Percentiles rank a stretch among this genome's conserved stretches.
Evolutionary conservation across 2,113 vertebrate genomes (phyloP).

Genomic region (Semnopithecus entellus): DNA sequence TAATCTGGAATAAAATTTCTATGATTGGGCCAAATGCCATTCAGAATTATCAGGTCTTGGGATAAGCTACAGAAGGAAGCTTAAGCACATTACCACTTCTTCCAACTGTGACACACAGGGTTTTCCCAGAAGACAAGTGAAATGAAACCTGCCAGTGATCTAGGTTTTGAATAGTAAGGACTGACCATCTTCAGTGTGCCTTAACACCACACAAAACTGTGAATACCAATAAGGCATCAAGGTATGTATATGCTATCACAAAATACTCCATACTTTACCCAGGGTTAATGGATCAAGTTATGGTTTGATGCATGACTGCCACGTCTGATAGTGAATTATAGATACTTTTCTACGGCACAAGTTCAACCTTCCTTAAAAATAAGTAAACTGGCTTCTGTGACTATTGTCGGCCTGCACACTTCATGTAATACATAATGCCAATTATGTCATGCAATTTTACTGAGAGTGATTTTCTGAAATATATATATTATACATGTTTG

Average conservation of each 20-base stretch:
- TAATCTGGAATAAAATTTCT: slow-evolving; percentile 25
- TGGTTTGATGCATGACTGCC: not conserved
- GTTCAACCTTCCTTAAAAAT: not conserved
- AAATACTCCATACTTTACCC: not conserved
- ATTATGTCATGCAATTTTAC: not conserved
- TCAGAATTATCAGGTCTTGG: not conserved
- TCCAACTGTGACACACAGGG: not conserved
- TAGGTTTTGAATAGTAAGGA: slow-evolving; percentile 35
- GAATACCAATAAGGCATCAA: not conserved
- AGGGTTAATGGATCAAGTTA: slow-evolving; percentile 19
- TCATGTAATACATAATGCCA: not conserved
- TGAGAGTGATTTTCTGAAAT: not conserved
- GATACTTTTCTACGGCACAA: not conserved
- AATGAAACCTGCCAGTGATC: not conserved
- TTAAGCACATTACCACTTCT: slow-evolving; percentile 39
- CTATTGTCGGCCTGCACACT: not conserved
- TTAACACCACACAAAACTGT: not conserved
- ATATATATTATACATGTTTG: not conserved
- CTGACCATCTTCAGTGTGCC: not conserved
- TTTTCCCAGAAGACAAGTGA: slow-evolving; percentile 33
- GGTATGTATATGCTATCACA: not conserved
- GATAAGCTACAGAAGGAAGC: slow-evolving; percentile 5
- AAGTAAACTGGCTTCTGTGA: not conserved
- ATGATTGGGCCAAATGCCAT: not conserved
- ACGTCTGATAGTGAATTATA: not conserved